Percentiles rank a stretch among this genome's conserved stretches.
phyloP scores from a whole-genome alignment of 1,140 invertebrate genomes.

The Aphidius gifuensis region DNA sequence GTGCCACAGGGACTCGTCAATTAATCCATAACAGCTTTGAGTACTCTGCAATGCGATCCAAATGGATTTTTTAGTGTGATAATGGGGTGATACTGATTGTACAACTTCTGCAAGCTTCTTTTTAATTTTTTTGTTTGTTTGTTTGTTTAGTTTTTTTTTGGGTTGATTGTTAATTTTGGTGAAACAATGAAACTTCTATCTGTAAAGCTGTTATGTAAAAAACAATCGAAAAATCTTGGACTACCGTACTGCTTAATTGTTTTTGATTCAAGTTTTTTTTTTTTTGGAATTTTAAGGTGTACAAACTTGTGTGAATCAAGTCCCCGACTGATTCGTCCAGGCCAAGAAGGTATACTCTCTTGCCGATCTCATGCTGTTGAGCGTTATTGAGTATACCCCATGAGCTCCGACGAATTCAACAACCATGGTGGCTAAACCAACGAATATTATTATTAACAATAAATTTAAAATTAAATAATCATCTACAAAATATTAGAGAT shows the following conservation, averaged over 20 bases:
- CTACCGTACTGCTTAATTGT: too few species aligned
- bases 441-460: conserved; percentile 36
- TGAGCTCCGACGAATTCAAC: conserved; percentile 49
- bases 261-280: not conserved
- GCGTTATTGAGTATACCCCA: conserved; percentile 53
- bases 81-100: not conserved
- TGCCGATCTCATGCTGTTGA: conserved; percentile 57
- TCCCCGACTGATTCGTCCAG: conserved; percentile 50
- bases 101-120: not conserved
- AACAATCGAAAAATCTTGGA: not conserved
- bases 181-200: conserved; percentile 54
- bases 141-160: not conserved
- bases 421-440: conserved; percentile 44
- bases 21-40: conserved; percentile 24
- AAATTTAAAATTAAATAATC: too few species aligned
- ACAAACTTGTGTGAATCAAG: conserved; percentile 15
- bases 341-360: conserved; percentile 52
- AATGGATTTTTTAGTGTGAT: conserved; percentile 43
- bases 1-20: conserved; percentile 20
- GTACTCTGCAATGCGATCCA: conserved; percentile 52
- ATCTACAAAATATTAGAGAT: too few species aligned
- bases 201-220: conserved; percentile 17
- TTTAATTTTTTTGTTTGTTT: not conserved
- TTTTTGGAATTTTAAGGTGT: conserved; percentile 1
- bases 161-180: conserved; percentile 38